Conservation (phyloP, 1,140 invertebrate genomes). For the Frieseomelitta varia region DNA sequence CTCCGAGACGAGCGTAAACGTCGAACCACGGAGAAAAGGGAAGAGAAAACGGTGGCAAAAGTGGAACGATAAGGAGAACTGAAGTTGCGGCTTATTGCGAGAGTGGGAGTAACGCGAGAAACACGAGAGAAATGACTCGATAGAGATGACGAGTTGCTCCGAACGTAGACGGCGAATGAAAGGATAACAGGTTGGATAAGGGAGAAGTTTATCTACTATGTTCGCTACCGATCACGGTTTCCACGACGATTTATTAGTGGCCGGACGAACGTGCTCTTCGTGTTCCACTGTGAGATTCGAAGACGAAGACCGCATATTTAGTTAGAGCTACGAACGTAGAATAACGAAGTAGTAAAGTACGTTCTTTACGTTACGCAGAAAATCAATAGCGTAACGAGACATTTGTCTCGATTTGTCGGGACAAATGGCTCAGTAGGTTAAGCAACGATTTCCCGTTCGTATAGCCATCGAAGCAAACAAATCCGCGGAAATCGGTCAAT, state of each 20-base stretch:
- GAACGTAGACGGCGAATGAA: not conserved
- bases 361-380: no score
- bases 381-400: not conserved
- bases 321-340: not conserved
- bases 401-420: not conserved
- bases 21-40: not conserved
- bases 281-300: not conserved
- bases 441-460: not conserved
- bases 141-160: not conserved
- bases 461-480: slow-evolving; percentile 8
- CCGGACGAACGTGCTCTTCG: no score
- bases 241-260: not conserved
- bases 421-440: not conserved
- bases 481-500: slow-evolving; percentile 4
- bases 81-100: not conserved
- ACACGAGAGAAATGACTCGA: not conserved
- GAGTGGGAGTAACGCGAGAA: not conserved
- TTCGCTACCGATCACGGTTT: not conserved
- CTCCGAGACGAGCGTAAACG: not conserved
- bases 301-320: not conserved
- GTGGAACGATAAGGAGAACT: slow-evolving; percentile 2
- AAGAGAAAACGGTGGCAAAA: not conserved
- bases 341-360: not conserved
- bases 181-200: slow-evolving; percentile 26
- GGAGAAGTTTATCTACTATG: not conserved